Evolutionary conservation across 1,140 invertebrate genomes (phyloP).

Genomic region (Lordiphosa stackelbergi): DNA sequence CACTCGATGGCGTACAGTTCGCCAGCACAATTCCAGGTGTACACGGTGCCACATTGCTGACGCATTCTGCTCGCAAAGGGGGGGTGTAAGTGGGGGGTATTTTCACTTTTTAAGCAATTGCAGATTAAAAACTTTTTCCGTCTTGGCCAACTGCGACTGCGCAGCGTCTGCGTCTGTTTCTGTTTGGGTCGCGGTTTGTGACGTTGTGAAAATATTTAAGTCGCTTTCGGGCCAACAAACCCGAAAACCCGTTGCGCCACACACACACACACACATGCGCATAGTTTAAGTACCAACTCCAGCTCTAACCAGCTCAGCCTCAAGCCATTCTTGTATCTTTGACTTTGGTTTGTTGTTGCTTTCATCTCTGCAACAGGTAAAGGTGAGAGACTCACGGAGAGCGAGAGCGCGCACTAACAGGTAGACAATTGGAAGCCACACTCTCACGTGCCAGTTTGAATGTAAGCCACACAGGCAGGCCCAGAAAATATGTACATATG

Average conservation of each 20-base stretch:
- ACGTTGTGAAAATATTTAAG: conserved; percentile 38
- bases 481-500: too few relatives aligned
- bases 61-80: conserved; percentile 19
- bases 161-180: conserved; percentile 46
- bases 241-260: conserved; percentile 24
- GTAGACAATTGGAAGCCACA: not conserved
- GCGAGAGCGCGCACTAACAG: too few relatives aligned
- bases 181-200: conserved; percentile 29
- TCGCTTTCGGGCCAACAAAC: conserved; percentile 38
- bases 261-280: not conserved
- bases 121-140: not conserved
- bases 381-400: not conserved
- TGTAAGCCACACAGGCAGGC: too few relatives aligned
- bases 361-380: conserved; percentile 3
- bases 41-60: conserved; percentile 57
- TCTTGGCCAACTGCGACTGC: conserved; percentile 19
- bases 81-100: conserved; percentile 1
- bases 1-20: conserved; percentile 68
- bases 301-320: not conserved
- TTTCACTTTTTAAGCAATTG: conserved; percentile 60
- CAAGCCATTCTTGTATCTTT: conserved; percentile 12
- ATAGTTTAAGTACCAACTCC: not conserved
- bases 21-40: conserved; percentile 65
- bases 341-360: not conserved
- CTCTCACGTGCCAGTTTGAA: not conserved